Conservation (phyloP, 1,140 invertebrate species). For the Drosophila sturtevanti region DNA sequence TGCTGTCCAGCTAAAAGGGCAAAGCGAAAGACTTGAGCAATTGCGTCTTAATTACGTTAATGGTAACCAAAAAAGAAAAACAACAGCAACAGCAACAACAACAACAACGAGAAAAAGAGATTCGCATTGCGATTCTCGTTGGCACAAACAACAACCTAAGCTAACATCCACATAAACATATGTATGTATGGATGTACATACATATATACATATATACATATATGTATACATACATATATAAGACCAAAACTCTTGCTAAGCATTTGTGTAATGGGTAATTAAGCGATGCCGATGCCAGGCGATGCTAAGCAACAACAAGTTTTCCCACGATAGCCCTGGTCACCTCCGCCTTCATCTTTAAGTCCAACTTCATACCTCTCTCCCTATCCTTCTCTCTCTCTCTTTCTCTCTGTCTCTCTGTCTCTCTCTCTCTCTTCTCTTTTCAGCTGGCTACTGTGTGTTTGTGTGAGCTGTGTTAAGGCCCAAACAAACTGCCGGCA, state of each 20-base stretch:
- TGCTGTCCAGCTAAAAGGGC: slow-evolving; percentile 58
- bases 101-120: slow-evolving; percentile 26
- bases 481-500: slow-evolving; percentile 71
- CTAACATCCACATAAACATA: background rate
- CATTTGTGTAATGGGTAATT: slow-evolving; percentile 80
- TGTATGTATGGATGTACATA: too few species aligned
- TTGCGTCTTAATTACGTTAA: slow-evolving; percentile 75
- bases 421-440: background rate
- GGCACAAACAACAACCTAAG: slow-evolving; percentile 24
- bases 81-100: slow-evolving; percentile 33
- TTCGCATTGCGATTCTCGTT: slow-evolving; percentile 64
- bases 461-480: slow-evolving; percentile 31
- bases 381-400: background rate
- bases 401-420: background rate
- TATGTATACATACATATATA: background rate
- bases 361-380: slow-evolving; percentile 14
- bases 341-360: slow-evolving; percentile 16
- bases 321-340: slow-evolving; percentile 70
- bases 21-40: slow-evolving; percentile 64
- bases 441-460: slow-evolving; percentile 58
- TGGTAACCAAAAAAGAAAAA: slow-evolving; percentile 61
- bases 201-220: too few species aligned
- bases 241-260: slow-evolving; percentile 15
- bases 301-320: slow-evolving; percentile 48
- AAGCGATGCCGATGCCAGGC: slow-evolving; percentile 53